phyloP scores from a whole-genome alignment of 2,888 invertebrate genomes.

The Megalurothrips usitatus region DNA sequence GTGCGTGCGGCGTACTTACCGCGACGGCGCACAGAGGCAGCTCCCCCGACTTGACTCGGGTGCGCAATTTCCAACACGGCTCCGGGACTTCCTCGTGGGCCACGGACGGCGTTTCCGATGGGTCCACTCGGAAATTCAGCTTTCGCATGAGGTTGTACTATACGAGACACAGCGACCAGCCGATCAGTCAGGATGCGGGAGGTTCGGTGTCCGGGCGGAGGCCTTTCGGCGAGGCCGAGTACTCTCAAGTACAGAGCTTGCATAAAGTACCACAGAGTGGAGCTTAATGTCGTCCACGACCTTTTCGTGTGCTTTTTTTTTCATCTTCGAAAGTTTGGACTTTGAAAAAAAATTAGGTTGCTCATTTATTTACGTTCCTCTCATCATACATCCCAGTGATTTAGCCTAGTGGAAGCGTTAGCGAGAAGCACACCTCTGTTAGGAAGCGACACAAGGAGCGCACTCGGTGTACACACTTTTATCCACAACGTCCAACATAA shows the following conservation, averaged over 20 bases:
- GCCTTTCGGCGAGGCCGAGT: too few relatives aligned
- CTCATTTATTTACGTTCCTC: too few relatives aligned
- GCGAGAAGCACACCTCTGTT: background rate
- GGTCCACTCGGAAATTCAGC: slow-evolving; percentile 11
- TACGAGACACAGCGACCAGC: background rate
- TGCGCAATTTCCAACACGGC: background rate
- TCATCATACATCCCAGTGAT: too few relatives aligned
- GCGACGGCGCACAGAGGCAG: background rate
- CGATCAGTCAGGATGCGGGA: background rate
- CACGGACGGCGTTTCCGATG: background rate
- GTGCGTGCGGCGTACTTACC: slow-evolving; percentile 13
- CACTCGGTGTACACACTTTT: background rate
- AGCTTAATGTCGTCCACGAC: too few relatives aligned
- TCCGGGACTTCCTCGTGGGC: background rate
- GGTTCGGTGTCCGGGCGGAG: too few relatives aligned
- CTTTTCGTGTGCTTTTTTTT: too few relatives aligned
- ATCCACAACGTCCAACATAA: background rate
- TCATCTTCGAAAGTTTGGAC: too few relatives aligned
- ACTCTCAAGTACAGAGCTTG: too few relatives aligned
- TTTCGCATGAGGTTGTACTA: slow-evolving; percentile 21
- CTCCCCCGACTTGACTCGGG: background rate
- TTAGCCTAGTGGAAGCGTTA: background rate
- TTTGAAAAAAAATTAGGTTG: too few relatives aligned
- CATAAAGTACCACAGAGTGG: too few relatives aligned
- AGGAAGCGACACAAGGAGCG: background rate